These are phyloP conservation scores for Netelia inedita DNA, from an alignment of 2,888 invertebrate genomes.

Conservation along the genomic window DNA sequence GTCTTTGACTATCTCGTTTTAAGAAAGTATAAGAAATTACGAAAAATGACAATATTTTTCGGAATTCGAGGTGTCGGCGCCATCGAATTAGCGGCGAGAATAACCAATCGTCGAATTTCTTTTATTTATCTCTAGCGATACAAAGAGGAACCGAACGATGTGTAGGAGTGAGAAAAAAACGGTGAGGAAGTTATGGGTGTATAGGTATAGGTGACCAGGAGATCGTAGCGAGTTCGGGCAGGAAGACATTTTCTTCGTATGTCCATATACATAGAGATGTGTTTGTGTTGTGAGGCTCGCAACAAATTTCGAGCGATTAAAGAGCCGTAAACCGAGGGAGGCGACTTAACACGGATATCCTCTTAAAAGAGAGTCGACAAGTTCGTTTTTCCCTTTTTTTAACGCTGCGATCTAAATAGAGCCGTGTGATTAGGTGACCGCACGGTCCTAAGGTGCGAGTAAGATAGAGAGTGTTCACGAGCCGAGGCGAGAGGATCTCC, in stretches of 20 bases:
- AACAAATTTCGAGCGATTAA: constrained; percentile 84
- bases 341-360: constrained; percentile 84
- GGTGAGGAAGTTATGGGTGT: constrained; percentile 43
- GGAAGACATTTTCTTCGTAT: constrained; percentile 69
- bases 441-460: constrained; percentile 24
- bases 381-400: constrained; percentile 49
- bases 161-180: constrained; percentile 43
- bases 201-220: constrained; percentile 44
- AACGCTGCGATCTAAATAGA: constrained; percentile 82
- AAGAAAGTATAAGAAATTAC: no score
- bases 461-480: constrained; percentile 38
- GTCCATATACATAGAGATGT: neutral
- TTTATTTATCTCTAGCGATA: neutral
- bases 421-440: constrained; percentile 83
- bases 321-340: constrained; percentile 81
- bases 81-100: neutral
- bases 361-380: constrained; percentile 82
- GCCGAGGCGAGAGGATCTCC: neutral
- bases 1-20: no score
- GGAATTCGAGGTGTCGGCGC: neutral
- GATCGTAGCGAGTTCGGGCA: constrained; percentile 54
- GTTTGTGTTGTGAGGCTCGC: constrained; percentile 63
- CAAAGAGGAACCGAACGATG: constrained; percentile 22
- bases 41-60: no score
- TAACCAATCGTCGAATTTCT: neutral